phyloP scores from a whole-genome alignment of 2,113 vertebrate genomes.

The Cryptomyrus ogoouensis region DNA sequence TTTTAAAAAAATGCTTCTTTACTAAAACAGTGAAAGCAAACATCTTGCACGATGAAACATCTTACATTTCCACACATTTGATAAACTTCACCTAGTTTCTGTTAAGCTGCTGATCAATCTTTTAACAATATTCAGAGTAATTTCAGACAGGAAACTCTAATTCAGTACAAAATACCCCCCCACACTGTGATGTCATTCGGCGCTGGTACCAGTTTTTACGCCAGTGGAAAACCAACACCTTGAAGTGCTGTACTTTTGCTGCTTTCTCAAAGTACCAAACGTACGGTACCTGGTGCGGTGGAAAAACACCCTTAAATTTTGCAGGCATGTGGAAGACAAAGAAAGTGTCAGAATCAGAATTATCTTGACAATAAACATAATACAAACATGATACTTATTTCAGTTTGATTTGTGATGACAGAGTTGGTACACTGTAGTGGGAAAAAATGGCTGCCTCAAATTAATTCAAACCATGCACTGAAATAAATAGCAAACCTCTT shows the following conservation, averaged over 20 bases:
- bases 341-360: neutral
- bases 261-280: too few relatives aligned
- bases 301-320: neutral
- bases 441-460: neutral
- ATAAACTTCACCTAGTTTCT: neutral
- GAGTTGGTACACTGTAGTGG: neutral
- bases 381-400: neutral
- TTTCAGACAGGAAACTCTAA: neutral
- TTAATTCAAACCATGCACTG: neutral
- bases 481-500: slow-evolving; percentile 44
- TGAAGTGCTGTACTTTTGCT: too few relatives aligned
- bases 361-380: neutral
- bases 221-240: too few relatives aligned
- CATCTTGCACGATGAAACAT: neutral
- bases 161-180: too few relatives aligned
- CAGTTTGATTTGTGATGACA: neutral
- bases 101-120: neutral
- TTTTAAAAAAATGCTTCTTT: neutral
- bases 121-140: neutral
- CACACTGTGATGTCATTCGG: too few relatives aligned
- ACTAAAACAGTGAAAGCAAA: neutral
- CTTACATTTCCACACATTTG: neutral
- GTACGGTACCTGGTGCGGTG: too few relatives aligned
- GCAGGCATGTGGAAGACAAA: neutral
- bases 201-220: too few relatives aligned